Base-by-base conservation (phyloP, 2,113 vertebrate species). In the Pagrus major region DNA sequence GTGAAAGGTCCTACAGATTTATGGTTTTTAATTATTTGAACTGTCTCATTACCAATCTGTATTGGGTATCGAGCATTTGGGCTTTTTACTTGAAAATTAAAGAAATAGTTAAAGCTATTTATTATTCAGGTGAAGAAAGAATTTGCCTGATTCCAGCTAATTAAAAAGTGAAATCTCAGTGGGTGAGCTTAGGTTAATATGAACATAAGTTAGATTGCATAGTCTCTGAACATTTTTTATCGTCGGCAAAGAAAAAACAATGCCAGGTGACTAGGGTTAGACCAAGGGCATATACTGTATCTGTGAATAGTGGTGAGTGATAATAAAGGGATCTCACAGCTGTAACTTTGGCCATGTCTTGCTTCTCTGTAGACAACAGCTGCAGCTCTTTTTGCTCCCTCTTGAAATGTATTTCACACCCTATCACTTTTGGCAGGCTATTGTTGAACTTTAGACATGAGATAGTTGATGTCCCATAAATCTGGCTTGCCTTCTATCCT, bases 271-370 rank as follows among this genome's bases (percentile, higher is more conserved):
- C 55, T 20, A 49, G 37, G 41, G 51, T 33, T 54, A 59, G 58
- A 52, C 33, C 21, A n/a, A 73, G 20, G 46, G n/a, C 60, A 68
- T 66, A 35, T n/a, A n/a, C n/a, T n/a, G n/a, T 67, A 61, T 82
- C 46, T 71, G 56, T 68, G 51, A 87, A 75, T 60, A 81, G 82
- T 84, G 83, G 49, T 84, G 91, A 90, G 81, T 90, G 91, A 86
- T 86, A 59, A 86, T 42, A 72, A 88, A 86, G 64, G 29, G 66
- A 74, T 64, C 10, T 75, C 84, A 85, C 89, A 89, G 86, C 86
- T 92, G 89, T 44, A 88, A 90, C 92, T 88, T 90, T 90, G 90
- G 71, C 65, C 76, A 83, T 54, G 83, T 90, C 88, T 91, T 91
- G 86, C 56, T 61, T 59, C 42, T 55, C 31, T 60, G 71, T 63